phyloP scores from a whole-genome alignment of 2,888 invertebrate genomes.

The Drosophila mayaguana region DNA sequence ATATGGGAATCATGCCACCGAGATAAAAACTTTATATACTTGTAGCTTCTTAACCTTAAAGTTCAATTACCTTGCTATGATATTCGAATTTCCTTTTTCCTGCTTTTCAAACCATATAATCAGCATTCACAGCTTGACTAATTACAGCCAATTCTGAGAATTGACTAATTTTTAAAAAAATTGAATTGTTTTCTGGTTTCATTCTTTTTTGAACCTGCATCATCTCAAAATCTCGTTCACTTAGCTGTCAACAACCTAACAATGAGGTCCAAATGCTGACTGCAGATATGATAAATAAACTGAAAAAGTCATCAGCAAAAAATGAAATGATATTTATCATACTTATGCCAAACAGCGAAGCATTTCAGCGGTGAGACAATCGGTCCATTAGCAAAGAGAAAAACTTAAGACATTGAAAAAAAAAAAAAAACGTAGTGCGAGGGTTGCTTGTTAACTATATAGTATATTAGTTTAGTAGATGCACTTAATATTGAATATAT shows the following conservation, averaged over 20 bases:
- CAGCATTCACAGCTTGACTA: background rate
- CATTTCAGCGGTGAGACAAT: conserved; percentile 28
- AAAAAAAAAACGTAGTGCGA: background rate
- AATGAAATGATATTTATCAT: conserved; percentile 47
- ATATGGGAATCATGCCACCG: background rate
- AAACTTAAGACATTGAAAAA: conserved; percentile 10
- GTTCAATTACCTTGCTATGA: background rate
- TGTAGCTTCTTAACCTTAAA: background rate
- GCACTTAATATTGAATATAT: background rate
- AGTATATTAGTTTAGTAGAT: background rate
- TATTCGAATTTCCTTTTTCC: too few species aligned
- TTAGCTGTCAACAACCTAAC: conserved; percentile 45
- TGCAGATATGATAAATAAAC: conserved; percentile 5
- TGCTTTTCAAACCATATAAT: background rate
- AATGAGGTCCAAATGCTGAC: conserved; percentile 11
- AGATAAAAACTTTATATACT: background rate
- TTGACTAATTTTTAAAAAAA: background rate
- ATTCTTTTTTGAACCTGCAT: background rate
- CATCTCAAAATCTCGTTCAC: conserved; percentile 3
- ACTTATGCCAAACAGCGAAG: conserved; percentile 40
- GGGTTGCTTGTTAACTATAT: conserved; percentile 6
- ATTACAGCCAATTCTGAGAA: conserved; percentile 3
- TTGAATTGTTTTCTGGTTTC: conserved; percentile 4
- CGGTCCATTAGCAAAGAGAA: conserved; percentile 24
- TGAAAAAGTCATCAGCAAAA: conserved; percentile 27